A percentile compares a stretch with the other conserved stretches of the same genome.
Evolutionary conservation across 2,113 vertebrate genomes (phyloP).

Genomic region (Ceyx melanurus): DNA sequence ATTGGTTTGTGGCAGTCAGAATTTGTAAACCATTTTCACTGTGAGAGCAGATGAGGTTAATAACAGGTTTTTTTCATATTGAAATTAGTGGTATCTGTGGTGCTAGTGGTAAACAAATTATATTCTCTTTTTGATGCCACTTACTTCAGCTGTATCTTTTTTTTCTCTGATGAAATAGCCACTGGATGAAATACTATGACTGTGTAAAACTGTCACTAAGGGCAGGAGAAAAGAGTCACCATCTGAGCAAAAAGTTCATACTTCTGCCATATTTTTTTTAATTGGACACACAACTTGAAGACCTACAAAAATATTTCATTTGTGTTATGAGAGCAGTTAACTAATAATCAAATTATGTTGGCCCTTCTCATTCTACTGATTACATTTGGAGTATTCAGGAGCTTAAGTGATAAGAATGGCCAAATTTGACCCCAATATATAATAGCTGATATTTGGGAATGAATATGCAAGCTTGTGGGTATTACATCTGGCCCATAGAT

Average conservation of each 20-base stretch:
- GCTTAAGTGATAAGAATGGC: neutral
- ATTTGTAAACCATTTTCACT: neutral
- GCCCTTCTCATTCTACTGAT: neutral
- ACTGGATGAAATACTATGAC: neutral
- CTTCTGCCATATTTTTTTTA: neutral
- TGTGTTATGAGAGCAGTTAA: neutral
- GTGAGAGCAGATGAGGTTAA: neutral
- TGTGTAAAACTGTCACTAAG: neutral
- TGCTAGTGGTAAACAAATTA: slow-evolving; percentile 24
- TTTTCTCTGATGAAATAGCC: neutral
- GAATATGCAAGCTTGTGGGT: accelerated
- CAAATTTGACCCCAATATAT: neutral
- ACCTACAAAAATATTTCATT: neutral
- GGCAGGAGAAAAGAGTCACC: neutral
- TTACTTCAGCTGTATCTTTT: neutral
- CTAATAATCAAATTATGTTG: neutral
- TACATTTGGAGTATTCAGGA: neutral
- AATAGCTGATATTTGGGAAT: neutral
- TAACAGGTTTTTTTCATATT: slow-evolving; percentile 9
- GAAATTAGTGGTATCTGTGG: slow-evolving; percentile 49
- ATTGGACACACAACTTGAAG: neutral
- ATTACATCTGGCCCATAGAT: neutral
- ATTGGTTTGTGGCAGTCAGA: neutral
- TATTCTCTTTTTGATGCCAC: accelerated
- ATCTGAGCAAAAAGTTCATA: neutral